Evolutionary conservation across 2,888 invertebrate genomes (phyloP), one percentile per base, ranked within the genome.

Genomic region (Loripinus fragilis): DNA sequence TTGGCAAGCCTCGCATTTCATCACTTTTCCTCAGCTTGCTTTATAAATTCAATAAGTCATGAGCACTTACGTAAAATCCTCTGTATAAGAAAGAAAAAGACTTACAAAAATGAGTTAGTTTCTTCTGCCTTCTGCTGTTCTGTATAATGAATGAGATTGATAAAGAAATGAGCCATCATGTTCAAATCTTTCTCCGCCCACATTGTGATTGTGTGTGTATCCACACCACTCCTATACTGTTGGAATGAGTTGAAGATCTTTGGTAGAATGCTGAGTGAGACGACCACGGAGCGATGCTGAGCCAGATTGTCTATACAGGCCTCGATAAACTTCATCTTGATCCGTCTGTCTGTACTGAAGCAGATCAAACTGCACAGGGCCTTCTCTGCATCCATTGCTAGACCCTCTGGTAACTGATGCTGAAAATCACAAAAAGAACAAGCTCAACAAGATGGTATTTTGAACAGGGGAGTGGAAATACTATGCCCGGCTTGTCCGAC

Each of bases 301-400:
- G 97, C 96, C 81, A 98, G 95, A 94, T 98, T 98, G 89, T 97
- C 96, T 65, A 98, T 95, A 90, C 98, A 98, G 12, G 98, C 98
- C 93, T 98, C 98, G 85, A 98, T 98, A 91, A 98, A 98, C 94
- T 98, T 98, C 94, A 97, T 97, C 74, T 97, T 95, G 85, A 98
- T 97, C 81, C 97, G 95, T 86, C 97, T 96, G 93, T 98, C 98
- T 70, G 97, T 97, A 90, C 97, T 97, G 91, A 97, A 98, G 92
- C 91, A 91, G 42, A 98, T 95, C 33, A 98, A 94, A 87, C 97
- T 97, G 88, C 97, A 97, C 0, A 98, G 94, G 1, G 97, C 97
- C 90, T 98, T 98, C 93, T 98, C 98, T 0, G 98, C 98, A 94
- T 98, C 98, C n/a, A 97, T 93, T 0, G 97, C 97, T 71, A 98